phyloP scores from a whole-genome alignment of 2,113 vertebrate species.

The Pangasianodon gigas region DNA sequence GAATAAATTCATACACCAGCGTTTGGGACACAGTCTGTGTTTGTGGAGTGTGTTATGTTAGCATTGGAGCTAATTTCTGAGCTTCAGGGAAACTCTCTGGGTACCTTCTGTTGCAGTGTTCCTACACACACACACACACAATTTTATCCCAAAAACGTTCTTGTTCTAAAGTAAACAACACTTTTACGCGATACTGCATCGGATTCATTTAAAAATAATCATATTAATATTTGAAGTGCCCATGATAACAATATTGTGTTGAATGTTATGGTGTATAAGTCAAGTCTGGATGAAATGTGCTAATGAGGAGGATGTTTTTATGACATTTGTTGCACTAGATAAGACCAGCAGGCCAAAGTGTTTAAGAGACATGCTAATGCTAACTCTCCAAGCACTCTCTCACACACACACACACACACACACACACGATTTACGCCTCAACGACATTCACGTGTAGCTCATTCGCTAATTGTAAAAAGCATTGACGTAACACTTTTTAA shows the following conservation, averaged over 20 bases:
- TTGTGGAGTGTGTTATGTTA: not conserved
- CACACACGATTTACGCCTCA: not conserved
- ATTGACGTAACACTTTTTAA: not conserved
- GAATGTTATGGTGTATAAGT: not conserved
- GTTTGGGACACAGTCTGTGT: not conserved
- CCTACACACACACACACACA: not conserved
- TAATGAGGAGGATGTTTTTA: not conserved
- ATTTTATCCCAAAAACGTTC: not conserved
- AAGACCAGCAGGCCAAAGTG: not conserved
- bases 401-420: too few relatives aligned
- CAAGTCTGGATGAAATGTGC: not conserved
- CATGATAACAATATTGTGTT: not conserved
- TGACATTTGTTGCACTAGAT: not conserved
- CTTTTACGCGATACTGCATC: not conserved
- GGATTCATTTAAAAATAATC: too few relatives aligned
- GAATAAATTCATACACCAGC: not conserved
- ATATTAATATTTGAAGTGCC: not conserved
- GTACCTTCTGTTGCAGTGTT: not conserved
- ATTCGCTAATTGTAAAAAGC: not conserved
- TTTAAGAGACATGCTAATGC: not conserved
- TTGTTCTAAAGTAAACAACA: not conserved
- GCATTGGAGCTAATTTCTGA: not conserved
- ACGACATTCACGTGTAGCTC: not conserved
- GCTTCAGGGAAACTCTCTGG: not conserved
- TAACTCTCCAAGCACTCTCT: not conserved